A percentile compares a stretch with the other conserved stretches of the same genome.
Evolutionary conservation across 2,888 invertebrate genomes (phyloP).

Genomic region (Morinoia aosen): DNA sequence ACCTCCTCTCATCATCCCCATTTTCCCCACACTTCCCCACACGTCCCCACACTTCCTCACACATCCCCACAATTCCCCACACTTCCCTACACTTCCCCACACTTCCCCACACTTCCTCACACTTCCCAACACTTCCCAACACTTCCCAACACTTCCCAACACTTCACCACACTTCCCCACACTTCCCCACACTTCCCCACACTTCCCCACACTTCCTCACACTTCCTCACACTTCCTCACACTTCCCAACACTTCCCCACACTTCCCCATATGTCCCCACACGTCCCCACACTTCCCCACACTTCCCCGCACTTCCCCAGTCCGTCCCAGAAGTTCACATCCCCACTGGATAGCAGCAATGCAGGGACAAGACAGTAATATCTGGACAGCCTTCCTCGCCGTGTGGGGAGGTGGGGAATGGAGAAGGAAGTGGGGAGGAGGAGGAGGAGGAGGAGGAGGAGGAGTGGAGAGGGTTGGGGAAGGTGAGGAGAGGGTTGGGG

Average conservation of each 20-base stretch:
- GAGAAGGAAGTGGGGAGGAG: neutral
- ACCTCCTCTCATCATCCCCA: too few relatives aligned
- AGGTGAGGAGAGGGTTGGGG: neutral
- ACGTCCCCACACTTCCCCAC: neutral
- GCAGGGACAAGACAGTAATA: too few relatives aligned
- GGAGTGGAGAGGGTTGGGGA: neutral
- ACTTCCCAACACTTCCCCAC: neutral
- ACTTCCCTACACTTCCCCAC: too few relatives aligned
- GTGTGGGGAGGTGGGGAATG: neutral
- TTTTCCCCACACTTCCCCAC: too few relatives aligned
- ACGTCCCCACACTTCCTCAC: too few relatives aligned
- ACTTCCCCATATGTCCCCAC: neutral
- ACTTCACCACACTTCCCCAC: too few relatives aligned
- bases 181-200: neutral
- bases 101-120: too few relatives aligned
- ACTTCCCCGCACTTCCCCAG: neutral
- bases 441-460: neutral
- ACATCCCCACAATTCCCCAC: too few relatives aligned
- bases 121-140: too few relatives aligned
- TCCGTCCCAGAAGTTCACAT: neutral
- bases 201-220: neutral
- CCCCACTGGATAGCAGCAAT: too few relatives aligned
- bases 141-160: too few relatives aligned
- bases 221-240: neutral
- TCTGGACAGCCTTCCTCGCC: too few relatives aligned